A percentile compares a stretch with the other conserved stretches of the same genome.
Evolutionary conservation across 2,113 vertebrate genomes (phyloP).

Genomic region (Grus americana): DNA sequence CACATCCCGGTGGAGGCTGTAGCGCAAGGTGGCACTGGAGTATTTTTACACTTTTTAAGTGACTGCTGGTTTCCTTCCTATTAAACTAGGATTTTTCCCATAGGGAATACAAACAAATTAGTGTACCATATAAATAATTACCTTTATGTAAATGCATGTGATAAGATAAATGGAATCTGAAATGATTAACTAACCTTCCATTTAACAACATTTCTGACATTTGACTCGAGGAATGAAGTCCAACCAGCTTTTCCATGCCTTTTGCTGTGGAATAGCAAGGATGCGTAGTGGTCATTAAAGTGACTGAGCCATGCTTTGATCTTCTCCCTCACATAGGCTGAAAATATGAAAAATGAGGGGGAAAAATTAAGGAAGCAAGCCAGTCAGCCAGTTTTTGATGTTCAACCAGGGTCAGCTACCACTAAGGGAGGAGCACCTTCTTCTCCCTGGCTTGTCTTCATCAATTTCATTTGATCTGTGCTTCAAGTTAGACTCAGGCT

Average conservation of each 20-base stretch:
- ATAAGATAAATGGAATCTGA: conserved; percentile 59
- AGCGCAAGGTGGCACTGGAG: conserved; percentile 60
- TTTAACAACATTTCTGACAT: conserved; percentile 63
- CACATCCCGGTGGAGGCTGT: neutral
- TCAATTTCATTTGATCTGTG: neutral
- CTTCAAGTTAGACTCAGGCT: neutral
- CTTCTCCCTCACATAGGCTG: neutral
- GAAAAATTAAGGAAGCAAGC: neutral
- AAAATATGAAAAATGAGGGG: neutral
- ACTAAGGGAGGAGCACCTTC: neutral
- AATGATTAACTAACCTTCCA: conserved; percentile 70
- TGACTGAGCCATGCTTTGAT: conserved; percentile 8
- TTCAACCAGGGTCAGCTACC: neutral
- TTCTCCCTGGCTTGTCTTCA: neutral
- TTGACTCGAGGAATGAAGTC: conserved; percentile 42
- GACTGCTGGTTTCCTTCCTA: neutral
- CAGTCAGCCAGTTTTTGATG: neutral
- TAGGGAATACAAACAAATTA: conserved; percentile 58
- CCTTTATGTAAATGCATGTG: conserved; percentile 57
- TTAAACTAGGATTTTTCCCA: conserved; percentile 24
- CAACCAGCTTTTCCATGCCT: conserved; percentile 47
- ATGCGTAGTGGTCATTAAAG: conserved; percentile 9
- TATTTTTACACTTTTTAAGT: neutral
- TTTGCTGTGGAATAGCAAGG: conserved; percentile 6
- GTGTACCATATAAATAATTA: conserved; percentile 65